Evolutionary conservation across 2,113 vertebrate species (phyloP).

Genomic region (Sorex fumeus): DNA sequence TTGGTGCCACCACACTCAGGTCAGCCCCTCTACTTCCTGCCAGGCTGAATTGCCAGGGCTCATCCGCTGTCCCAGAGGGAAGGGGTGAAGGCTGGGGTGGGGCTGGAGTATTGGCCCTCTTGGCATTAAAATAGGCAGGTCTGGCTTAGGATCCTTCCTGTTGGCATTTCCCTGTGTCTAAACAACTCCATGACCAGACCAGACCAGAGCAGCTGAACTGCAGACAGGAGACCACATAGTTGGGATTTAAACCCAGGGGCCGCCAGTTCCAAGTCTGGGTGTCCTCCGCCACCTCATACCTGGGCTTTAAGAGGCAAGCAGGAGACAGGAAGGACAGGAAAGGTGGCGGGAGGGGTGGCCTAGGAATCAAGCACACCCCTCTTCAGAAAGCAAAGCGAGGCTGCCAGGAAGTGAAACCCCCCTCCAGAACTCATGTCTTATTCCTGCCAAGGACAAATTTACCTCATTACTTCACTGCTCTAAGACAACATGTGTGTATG

Average conservation of each 20-base stretch:
- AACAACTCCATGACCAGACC: neutral
- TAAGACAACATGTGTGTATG: no score
- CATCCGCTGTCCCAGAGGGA: neutral
- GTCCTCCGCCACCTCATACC: neutral
- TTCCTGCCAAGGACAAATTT: no score
- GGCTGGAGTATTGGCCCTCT: no score
- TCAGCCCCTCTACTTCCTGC: no score
- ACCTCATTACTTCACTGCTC: neutral
- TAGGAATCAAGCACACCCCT: no score
- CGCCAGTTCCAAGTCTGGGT: neutral
- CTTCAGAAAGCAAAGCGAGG: neutral
- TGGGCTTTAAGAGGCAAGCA: neutral
- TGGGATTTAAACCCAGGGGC: neutral
- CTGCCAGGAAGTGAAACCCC: neutral
- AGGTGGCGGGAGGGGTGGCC: no score
- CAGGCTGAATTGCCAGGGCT: no score
- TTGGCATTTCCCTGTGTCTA: neutral
- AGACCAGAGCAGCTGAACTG: neutral
- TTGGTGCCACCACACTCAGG: neutral
- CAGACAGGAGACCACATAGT: neutral
- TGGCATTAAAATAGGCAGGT: neutral
- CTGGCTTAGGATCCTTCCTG: neutral
- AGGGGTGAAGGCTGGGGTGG: no score
- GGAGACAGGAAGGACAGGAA: neutral
- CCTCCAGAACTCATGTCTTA: rapidly evolving